Evolutionary conservation across 2,797 vertebrate genomes (phyloP).

Genomic region (Xenops minutus): DNA sequence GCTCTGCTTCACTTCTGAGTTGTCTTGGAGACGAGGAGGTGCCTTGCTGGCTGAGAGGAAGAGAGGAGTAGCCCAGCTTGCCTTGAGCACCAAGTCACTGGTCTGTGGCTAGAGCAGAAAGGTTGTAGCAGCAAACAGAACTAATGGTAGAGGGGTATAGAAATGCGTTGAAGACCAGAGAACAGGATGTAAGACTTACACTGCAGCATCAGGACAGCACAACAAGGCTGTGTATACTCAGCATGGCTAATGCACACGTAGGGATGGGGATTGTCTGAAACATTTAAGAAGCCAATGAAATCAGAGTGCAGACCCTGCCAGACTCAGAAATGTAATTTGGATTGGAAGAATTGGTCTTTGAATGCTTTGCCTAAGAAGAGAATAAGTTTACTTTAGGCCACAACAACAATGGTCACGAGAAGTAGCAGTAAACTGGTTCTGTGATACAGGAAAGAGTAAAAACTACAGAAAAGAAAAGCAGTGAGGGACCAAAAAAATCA

Average conservation of each 20-base stretch:
- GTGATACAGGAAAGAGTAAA: not conserved
- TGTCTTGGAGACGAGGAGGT: not conserved
- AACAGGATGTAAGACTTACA: not conserved
- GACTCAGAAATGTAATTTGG: not conserved
- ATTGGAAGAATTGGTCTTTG: not conserved
- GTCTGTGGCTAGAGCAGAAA: not conserved
- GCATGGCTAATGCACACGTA: no score
- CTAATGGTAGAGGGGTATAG: not conserved
- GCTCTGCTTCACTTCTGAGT: not conserved
- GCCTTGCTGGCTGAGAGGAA: not conserved
- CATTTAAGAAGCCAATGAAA: not conserved
- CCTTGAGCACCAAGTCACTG: not conserved
- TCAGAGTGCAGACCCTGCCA: not conserved
- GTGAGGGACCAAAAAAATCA: not conserved
- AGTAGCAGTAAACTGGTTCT: not conserved
- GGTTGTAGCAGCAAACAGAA: not conserved
- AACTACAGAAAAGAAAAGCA: not conserved
- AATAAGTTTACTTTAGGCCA: not conserved
- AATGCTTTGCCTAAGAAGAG: not conserved
- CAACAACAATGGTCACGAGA: not conserved
- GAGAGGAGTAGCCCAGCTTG: not conserved
- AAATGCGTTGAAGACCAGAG: not conserved
- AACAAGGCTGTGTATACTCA: not conserved
- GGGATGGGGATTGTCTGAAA: not conserved
- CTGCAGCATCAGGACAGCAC: not conserved